phyloP scores from a whole-genome alignment of 92 coral and sea anemone genomes.

The Phenganax marumi region DNA sequence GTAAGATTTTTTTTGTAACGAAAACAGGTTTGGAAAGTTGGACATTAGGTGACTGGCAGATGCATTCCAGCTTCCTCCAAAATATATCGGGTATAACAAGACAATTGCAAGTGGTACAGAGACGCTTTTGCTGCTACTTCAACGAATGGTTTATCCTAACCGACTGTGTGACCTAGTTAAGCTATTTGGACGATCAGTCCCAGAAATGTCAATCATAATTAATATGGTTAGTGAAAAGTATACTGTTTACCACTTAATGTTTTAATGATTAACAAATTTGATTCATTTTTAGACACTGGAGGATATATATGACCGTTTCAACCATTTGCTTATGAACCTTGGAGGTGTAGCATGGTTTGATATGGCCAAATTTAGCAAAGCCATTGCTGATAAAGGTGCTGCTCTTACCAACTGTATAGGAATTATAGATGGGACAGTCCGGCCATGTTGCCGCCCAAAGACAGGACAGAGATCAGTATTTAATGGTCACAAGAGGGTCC shows the following conservation, averaged over 20 bases:
- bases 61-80: constrained; percentile 35
- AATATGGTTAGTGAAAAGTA: not conserved
- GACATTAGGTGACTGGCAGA: constrained; percentile 43
- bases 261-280: not conserved
- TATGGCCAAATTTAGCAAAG: not conserved
- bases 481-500: too few species aligned
- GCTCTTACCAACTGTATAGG: constrained; percentile 2
- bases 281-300: not conserved
- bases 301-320: constrained; percentile 2
- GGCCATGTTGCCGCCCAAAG: constrained; percentile 1
- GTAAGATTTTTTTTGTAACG: not conserved
- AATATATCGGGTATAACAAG: constrained; percentile 30
- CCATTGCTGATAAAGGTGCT: not conserved
- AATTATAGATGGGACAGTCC: constrained; percentile 1
- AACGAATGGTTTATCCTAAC: constrained; percentile 49
- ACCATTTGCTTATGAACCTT: constrained; percentile 2
- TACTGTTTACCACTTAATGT: too few species aligned
- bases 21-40: constrained; percentile 33
- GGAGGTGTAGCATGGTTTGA: constrained; percentile 5
- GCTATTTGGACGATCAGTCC: constrained; percentile 44
- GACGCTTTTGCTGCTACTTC: constrained; percentile 48
- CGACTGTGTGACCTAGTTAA: constrained; percentile 59
- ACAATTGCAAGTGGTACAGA: not conserved
- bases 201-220: not conserved
- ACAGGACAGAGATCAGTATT: constrained; percentile 2